Base-by-base conservation (phyloP, 1,140 invertebrate genomes). In the Drosophila lini region DNA sequence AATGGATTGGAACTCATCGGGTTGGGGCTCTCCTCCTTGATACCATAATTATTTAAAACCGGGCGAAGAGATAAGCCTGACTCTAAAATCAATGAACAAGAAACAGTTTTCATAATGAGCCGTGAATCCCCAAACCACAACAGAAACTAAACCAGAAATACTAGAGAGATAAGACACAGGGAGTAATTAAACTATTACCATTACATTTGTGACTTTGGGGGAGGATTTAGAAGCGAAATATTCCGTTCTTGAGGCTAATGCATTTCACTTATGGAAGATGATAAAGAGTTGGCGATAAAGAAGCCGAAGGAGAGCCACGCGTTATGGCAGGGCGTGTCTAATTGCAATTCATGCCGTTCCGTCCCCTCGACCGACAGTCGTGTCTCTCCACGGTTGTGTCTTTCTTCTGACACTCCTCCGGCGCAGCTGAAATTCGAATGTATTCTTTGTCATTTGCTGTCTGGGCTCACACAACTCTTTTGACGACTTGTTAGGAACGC, bases 401-500 rank as follows among this genome's bases (percentile, higher is more conserved):
- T 62, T 32, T 48, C 25, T 28, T 44, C 58, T 59, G 67, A 70
- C 60, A 69, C 65, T 78, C 48, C 48, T 68, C 15, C 10, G 25
- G 22, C 10, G 45, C 42, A 62, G 56, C 55, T 60, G 50, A 59
- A 82, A 82, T 82, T 83, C 65, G 62, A 74, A 83, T 80, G 65
- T 62, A 63, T 76, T 71, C 57, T 53, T 70, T 75, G 65, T 63
- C 58, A 41, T 36, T 60, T 42, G 19, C 8, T 31, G 48, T 31
- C 19, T 10, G 61, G n/a, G 19, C 60, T 59, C 61, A 32, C n/a
- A 50, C 28, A 78, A 82, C 80, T 82, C 75, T 81, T 78, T 74
- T 78, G 74, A 82, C 74, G 74, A 79, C 64, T 82, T 74, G 52
- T 82, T 64, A 56, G 74, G 61, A 85, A 74, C 68, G 42, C 81